phyloP scores from a whole-genome alignment of 2,888 invertebrate species.

The Chloroclysta siterata region DNA sequence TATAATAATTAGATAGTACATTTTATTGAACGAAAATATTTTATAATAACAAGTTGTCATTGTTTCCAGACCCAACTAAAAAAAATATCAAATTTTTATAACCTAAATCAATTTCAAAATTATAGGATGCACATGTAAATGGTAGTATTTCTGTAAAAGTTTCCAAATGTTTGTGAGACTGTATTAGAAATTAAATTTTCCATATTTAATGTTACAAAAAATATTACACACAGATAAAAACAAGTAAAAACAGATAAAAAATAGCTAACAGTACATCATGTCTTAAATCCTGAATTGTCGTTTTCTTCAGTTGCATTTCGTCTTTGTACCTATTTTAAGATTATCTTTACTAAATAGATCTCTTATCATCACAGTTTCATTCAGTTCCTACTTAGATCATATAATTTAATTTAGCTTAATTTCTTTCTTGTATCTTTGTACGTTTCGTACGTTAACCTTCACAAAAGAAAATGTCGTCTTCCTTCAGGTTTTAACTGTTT shows the following conservation, averaged over 20 bases:
- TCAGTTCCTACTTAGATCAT: conserved; percentile 84
- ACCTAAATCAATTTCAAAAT: conserved; percentile 22
- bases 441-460: conserved; percentile 42
- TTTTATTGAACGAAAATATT: conserved; percentile 6
- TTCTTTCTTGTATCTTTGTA: conserved; percentile 44
- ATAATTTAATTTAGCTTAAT: conserved; percentile 71
- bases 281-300: conserved; percentile 23
- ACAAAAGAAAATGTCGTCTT: conserved; percentile 69
- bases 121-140: conserved; percentile 33
- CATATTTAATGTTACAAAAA: conserved; percentile 35
- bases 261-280: conserved; percentile 25
- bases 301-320: conserved; percentile 72
- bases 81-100: conserved; percentile 10
- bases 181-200: conserved; percentile 37
- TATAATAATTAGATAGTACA: conserved; percentile 13
- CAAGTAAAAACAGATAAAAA: conserved; percentile 37
- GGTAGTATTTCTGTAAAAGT: conserved; percentile 40
- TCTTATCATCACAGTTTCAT: conserved; percentile 76
- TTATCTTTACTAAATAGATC: conserved; percentile 65
- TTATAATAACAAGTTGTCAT: conserved; percentile 10
- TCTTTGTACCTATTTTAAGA: conserved; percentile 62
- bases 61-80: conserved; percentile 9
- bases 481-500: conserved; percentile 56
- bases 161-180: conserved; percentile 43
- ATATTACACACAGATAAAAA: conserved; percentile 39